These are phyloP conservation scores for Diachrysia chrysitis DNA, from an alignment of 2,888 invertebrate species.

Conservation along the genomic window DNA sequence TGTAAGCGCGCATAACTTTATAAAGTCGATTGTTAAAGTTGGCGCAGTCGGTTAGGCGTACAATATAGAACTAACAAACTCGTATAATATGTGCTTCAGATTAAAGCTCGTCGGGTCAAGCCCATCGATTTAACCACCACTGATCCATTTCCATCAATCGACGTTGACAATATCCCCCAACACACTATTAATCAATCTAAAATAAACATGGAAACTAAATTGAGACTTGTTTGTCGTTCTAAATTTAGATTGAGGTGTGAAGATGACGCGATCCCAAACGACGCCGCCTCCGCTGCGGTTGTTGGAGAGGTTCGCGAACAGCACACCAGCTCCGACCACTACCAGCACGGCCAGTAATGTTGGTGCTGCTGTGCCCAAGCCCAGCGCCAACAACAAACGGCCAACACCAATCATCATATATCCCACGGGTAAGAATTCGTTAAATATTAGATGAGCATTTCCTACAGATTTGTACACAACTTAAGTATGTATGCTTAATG, in stretches of 20 bases:
- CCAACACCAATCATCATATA: slow-evolving; percentile 91
- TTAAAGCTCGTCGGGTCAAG: slow-evolving; percentile 11
- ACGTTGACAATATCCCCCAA: neutral
- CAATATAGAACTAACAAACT: neutral
- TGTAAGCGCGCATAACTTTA: neutral
- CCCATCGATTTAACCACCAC: slow-evolving; percentile 13
- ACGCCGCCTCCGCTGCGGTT: slow-evolving; percentile 69
- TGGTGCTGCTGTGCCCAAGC: slow-evolving; percentile 72
- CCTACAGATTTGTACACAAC: too few species aligned
- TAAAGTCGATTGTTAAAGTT: neutral
- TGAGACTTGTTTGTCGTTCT: slow-evolving; percentile 6
- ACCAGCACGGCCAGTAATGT: slow-evolving; percentile 67
- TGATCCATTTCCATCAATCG: slow-evolving; percentile 33
- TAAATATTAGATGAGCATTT: too few species aligned
- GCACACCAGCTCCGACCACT: slow-evolving; percentile 65
- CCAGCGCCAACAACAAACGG: slow-evolving; percentile 89
- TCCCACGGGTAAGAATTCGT: slow-evolving; percentile 59
- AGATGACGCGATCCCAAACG: slow-evolving; percentile 76
- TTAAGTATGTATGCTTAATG: too few species aligned
- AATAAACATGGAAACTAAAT: slow-evolving; percentile 8
- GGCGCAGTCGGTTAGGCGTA: neutral
- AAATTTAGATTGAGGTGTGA: slow-evolving; percentile 28
- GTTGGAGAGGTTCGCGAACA: slow-evolving; percentile 73
- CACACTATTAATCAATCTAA: slow-evolving; percentile 15
- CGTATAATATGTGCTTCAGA: slow-evolving; percentile 11